A percentile compares a stretch with the other conserved stretches of the same genome.
Evolutionary conservation across 2,113 vertebrate genomes (phyloP).

Genomic region (Aphelocoma coerulescens): DNA sequence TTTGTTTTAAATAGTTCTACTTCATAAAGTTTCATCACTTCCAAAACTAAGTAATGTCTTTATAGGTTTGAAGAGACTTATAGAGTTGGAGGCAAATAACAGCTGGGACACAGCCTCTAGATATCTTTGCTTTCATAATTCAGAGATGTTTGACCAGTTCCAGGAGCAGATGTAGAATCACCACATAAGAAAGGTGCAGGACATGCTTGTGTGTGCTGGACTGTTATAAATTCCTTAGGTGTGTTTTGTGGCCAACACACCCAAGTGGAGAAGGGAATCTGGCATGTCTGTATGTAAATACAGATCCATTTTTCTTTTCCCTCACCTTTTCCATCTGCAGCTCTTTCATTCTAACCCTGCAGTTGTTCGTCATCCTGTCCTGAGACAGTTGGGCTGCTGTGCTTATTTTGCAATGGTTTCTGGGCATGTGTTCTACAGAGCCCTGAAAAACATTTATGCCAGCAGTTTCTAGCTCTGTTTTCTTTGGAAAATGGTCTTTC

Average conservation of each 20-base stretch:
- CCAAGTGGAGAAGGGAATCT: neutral
- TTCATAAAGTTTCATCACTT: neutral
- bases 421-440: neutral
- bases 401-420: neutral
- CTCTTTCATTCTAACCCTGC: neutral
- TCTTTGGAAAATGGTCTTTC: neutral
- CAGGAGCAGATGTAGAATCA: neutral
- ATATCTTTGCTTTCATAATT: neutral
- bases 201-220: neutral
- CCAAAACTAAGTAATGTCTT: neutral
- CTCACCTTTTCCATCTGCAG: neutral
- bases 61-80: neutral
- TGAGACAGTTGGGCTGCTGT: neutral
- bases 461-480: neutral
- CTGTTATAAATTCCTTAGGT: neutral
- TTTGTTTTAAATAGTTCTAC: neutral
- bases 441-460: neutral
- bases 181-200: neutral
- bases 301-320: neutral
- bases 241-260: neutral
- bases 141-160: neutral
- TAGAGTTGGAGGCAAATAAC: neutral
- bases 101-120: neutral
- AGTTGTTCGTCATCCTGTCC: neutral
- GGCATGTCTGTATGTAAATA: neutral